A percentile compares a stretch with the other conserved stretches of the same genome.
Conservation (phyloP, 2,888 invertebrate genomes). For the Acronicta psi region DNA sequence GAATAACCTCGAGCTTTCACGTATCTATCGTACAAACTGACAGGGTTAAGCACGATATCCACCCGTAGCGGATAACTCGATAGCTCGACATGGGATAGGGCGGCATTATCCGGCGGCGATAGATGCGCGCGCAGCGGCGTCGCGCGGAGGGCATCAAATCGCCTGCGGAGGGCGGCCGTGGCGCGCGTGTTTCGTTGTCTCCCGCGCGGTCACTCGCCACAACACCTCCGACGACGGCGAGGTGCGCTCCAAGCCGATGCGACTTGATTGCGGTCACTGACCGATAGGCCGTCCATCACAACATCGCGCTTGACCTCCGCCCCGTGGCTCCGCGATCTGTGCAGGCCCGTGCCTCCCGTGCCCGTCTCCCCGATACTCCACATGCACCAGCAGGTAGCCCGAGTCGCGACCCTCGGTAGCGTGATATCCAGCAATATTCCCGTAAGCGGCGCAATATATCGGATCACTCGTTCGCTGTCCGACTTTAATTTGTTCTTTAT, state of each 20-base stretch:
- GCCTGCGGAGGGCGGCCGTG: slow-evolving; percentile 85
- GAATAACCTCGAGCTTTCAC: slow-evolving; percentile 64
- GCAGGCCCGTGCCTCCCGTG: slow-evolving; percentile 52
- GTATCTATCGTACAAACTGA: slow-evolving; percentile 71
- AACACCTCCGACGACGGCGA: slow-evolving; percentile 75
- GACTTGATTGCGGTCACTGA: slow-evolving; percentile 80
- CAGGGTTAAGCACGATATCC: slow-evolving; percentile 77
- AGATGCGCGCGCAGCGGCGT: slow-evolving; percentile 86
- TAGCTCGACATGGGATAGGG: slow-evolving; percentile 85
- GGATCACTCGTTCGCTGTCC: slow-evolving; percentile 74
- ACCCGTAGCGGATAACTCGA: slow-evolving; percentile 82
- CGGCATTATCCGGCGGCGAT: slow-evolving; percentile 81
- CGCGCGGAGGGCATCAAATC: slow-evolving; percentile 86
- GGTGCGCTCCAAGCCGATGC: slow-evolving; percentile 70
- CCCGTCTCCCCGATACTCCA: slow-evolving; percentile 59
- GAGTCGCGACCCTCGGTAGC: slow-evolving; percentile 76
- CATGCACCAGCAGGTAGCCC: slow-evolving; percentile 71
- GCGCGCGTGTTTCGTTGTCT: slow-evolving; percentile 80
- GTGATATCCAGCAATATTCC: slow-evolving; percentile 80
- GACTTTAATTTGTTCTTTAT: slow-evolving; percentile 84
- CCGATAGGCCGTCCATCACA: slow-evolving; percentile 71
- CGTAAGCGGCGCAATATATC: slow-evolving; percentile 73
- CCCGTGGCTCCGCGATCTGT: slow-evolving; percentile 57
- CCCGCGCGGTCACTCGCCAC: slow-evolving; percentile 74
- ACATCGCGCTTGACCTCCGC: slow-evolving; percentile 59